phyloP scores from a whole-genome alignment of 2,113 vertebrate species.

The Morone saxatilis region DNA sequence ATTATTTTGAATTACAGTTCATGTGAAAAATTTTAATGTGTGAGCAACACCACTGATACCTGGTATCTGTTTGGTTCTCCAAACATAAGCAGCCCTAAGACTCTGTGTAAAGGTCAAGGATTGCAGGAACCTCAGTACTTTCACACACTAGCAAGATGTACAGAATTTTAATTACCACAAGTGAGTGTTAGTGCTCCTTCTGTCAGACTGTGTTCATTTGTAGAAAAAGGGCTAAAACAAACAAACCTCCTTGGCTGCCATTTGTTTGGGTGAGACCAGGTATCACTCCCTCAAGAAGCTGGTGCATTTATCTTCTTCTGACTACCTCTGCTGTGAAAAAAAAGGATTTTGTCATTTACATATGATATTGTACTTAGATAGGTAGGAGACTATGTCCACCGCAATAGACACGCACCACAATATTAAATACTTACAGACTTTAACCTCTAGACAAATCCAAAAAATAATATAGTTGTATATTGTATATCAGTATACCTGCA shows the following conservation, averaged over 20 bases:
- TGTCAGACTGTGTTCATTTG: not conserved
- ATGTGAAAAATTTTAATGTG: not conserved
- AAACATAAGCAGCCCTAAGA: not conserved
- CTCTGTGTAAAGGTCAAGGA: constrained; percentile 14
- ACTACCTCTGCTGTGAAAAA: constrained; percentile 36
- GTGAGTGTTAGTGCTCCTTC: constrained; percentile 6
- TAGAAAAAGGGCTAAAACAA: constrained; percentile 9
- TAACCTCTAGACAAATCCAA: not conserved
- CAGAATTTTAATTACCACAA: constrained; percentile 31
- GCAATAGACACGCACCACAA: not conserved
- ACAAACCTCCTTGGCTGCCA: constrained; percentile 81
- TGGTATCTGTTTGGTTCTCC: not conserved
- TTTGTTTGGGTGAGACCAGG: constrained; percentile 46
- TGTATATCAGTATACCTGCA: too few species aligned
- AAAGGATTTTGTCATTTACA: too few species aligned
- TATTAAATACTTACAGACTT: not conserved
- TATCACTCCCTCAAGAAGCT: constrained; percentile 40
- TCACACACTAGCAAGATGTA: constrained; percentile 56
- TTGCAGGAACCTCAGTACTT: constrained; percentile 20
- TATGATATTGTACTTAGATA: too few species aligned
- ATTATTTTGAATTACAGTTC: too few species aligned
- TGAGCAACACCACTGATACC: not conserved
- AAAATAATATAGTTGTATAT: too few species aligned
- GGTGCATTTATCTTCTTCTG: constrained; percentile 50
- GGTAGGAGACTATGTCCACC: too few species aligned